Conservation (phyloP, 2,888 invertebrate species). For the Pollenia angustigena region DNA sequence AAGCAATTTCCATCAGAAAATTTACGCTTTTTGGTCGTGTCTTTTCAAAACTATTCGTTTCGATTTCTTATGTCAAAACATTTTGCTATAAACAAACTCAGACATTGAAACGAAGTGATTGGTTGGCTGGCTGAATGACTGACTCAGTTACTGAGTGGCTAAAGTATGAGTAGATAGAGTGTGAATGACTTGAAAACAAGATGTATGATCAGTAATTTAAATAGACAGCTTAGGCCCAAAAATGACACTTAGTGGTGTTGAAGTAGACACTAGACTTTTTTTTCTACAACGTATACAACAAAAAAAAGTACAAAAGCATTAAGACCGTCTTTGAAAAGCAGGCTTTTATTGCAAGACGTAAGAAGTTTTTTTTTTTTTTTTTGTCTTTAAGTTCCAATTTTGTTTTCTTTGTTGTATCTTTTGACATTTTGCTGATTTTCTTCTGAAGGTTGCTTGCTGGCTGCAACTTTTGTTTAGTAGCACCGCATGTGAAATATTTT, state of each 20-base stretch:
- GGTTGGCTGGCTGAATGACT: conserved; percentile 8
- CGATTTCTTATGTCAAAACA: conserved; percentile 72
- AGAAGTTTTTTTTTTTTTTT: neutral
- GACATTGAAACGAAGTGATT: conserved; percentile 39
- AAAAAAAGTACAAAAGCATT: conserved; percentile 20
- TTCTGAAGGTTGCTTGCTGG: conserved; percentile 21
- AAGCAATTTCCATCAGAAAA: conserved; percentile 54
- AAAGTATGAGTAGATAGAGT: conserved; percentile 56
- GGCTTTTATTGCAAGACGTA: neutral
- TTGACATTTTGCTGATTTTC: conserved; percentile 7
- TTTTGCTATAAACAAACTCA: conserved; percentile 46
- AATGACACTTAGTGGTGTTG: conserved; percentile 71
- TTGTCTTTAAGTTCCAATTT: conserved; percentile 22
- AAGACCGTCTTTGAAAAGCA: conserved; percentile 32
- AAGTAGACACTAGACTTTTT: conserved; percentile 57
- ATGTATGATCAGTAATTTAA: conserved; percentile 73
- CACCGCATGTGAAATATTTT: conserved; percentile 68
- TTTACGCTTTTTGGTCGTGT: conserved; percentile 63
- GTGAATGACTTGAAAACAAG: conserved; percentile 72
- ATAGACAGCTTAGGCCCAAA: conserved; percentile 72
- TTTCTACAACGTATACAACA: too few relatives aligned
- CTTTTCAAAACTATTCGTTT: conserved; percentile 69
- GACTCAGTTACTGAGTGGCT: conserved; percentile 26
- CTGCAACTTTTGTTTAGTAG: conserved; percentile 48
- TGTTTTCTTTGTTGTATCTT: conserved; percentile 2